phyloP scores from a whole-genome alignment of 2,888 invertebrate species.

The Ryuthela nishihirai region DNA sequence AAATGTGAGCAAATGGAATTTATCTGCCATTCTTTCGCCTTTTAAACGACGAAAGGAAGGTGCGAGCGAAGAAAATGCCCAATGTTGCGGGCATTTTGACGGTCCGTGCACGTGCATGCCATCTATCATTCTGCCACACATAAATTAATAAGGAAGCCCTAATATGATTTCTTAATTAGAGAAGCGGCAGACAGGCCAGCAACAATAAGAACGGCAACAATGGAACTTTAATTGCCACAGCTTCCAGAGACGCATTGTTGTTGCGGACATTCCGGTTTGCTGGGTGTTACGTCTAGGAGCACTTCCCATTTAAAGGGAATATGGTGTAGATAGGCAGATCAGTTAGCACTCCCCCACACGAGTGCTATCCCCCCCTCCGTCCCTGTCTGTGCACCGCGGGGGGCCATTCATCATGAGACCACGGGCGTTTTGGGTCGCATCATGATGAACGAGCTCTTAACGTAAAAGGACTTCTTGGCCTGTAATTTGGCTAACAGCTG shows the following conservation, averaged over 20 bases:
- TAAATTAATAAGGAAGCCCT: slow-evolving; percentile 30
- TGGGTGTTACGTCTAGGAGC: slow-evolving; percentile 14
- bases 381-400: slow-evolving; percentile 1
- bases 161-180: slow-evolving; percentile 35
- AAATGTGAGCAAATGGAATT: too few relatives aligned
- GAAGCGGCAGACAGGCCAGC: background rate
- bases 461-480: slow-evolving; percentile 35
- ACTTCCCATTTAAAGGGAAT: too few relatives aligned
- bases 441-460: slow-evolving; percentile 36
- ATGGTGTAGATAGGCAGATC: too few relatives aligned
- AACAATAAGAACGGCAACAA: slow-evolving; percentile 10
- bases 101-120: too few relatives aligned
- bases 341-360: too few relatives aligned
- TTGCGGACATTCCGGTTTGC: slow-evolving; percentile 28
- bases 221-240: slow-evolving; percentile 31
- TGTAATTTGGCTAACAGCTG: slow-evolving; percentile 38
- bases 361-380: slow-evolving; percentile 6
- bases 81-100: too few relatives aligned
- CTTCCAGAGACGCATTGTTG: slow-evolving; percentile 16
- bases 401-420: slow-evolving; percentile 31
- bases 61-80: too few relatives aligned
- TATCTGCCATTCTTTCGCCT: too few relatives aligned
- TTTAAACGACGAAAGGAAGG: too few relatives aligned
- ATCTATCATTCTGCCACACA: slow-evolving; percentile 19
- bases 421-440: slow-evolving; percentile 29